Conservation (phyloP, 2,888 invertebrate species). For the Cryptus armator region DNA sequence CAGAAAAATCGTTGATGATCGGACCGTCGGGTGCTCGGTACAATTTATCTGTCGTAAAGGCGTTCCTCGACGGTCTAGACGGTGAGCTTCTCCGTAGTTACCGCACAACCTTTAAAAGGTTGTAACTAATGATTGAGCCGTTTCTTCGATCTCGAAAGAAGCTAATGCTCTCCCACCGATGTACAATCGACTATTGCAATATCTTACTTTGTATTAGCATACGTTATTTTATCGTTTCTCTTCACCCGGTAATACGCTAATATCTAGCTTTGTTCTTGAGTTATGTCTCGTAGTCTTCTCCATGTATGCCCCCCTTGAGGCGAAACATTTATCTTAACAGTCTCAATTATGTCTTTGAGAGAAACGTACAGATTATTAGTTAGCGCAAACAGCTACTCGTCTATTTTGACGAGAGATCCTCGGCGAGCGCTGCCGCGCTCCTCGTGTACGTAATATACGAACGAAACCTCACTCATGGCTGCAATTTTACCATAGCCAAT, state of each 20-base stretch:
- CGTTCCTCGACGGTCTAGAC: slow-evolving; percentile 22
- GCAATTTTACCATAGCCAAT: slow-evolving; percentile 28
- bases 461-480: neutral
- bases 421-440: neutral
- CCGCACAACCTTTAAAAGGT: slow-evolving; percentile 31
- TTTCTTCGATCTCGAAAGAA: slow-evolving; percentile 35
- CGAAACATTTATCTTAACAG: slow-evolving; percentile 20
- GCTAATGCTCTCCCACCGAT: neutral
- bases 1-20: slow-evolving; percentile 50
- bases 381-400: slow-evolving; percentile 10
- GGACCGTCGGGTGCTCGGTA: slow-evolving; percentile 16
- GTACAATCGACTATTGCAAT: slow-evolving; percentile 11
- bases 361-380: slow-evolving; percentile 17
- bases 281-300: neutral
- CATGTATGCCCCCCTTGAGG: neutral
- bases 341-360: slow-evolving; percentile 41
- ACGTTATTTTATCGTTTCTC: slow-evolving; percentile 16
- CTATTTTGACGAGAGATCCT: slow-evolving; percentile 18
- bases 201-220: slow-evolving; percentile 30
- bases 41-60: slow-evolving; percentile 61
- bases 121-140: slow-evolving; percentile 46
- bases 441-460: slow-evolving; percentile 2
- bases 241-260: slow-evolving; percentile 15
- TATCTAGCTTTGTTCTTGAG: slow-evolving; percentile 10
- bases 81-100: neutral